A percentile compares a stretch with the other conserved stretches of the same genome.
phyloP scores from a whole-genome alignment of 2,113 vertebrate species.

The Eleginops maclovinus region DNA sequence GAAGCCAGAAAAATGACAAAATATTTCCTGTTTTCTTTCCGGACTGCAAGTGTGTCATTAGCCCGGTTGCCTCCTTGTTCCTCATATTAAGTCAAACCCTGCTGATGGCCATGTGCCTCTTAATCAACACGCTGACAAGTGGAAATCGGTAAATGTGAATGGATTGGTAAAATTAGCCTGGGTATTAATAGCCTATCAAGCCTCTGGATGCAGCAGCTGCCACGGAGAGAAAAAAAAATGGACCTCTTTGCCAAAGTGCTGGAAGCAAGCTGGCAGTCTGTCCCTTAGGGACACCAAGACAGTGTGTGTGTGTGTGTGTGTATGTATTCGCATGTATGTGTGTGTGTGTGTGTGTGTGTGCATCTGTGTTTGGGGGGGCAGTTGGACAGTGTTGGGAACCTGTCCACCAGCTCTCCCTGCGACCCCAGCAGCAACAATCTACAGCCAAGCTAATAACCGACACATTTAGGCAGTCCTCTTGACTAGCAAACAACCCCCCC shows the following conservation, averaged over 20 bases:
- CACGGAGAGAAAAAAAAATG: constrained; percentile 66
- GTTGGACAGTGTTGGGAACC: constrained; percentile 67
- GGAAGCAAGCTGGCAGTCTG: constrained; percentile 73
- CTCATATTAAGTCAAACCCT: constrained; percentile 57
- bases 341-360: not conserved
- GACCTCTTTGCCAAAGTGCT: constrained; percentile 78
- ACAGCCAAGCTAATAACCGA: constrained; percentile 70
- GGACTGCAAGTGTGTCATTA: constrained; percentile 46
- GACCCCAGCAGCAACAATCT: constrained; percentile 70
- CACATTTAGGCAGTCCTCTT: constrained; percentile 65
- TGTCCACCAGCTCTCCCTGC: constrained; percentile 70
- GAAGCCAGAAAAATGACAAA: constrained; percentile 35
- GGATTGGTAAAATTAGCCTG: constrained; percentile 84
- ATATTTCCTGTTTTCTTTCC: constrained; percentile 37
- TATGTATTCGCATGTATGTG: not conserved
- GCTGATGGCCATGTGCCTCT: constrained; percentile 80
- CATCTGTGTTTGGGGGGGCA: constrained; percentile 13
- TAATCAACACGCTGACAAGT: constrained; percentile 83
- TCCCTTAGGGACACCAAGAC: constrained; percentile 69
- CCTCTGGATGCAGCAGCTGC: constrained; percentile 85
- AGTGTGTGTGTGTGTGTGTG: constrained; percentile 21
- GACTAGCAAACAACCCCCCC: constrained; percentile 65
- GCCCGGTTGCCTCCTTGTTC: constrained; percentile 64
- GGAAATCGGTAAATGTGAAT: constrained; percentile 82
- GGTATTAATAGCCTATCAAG: constrained; percentile 85